Conservation (phyloP, 1,140 invertebrate genomes). For the Cydia strobilella region DNA sequence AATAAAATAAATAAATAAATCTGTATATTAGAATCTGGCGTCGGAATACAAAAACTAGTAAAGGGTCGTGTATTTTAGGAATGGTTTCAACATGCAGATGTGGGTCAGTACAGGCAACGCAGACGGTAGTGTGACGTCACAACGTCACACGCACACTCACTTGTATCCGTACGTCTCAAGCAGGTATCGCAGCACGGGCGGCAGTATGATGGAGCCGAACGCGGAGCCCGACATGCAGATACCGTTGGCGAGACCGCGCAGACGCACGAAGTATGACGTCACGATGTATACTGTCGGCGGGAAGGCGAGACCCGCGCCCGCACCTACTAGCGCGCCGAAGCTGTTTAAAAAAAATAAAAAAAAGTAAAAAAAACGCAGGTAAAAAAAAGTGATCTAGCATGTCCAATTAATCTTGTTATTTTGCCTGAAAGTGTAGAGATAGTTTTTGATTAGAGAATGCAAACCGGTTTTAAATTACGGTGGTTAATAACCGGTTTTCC, state of each 20-base stretch:
- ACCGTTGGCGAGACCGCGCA: slow-evolving; percentile 92
- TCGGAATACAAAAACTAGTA: too few relatives aligned
- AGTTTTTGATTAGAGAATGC: background rate
- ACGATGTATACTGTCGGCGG: slow-evolving; percentile 95
- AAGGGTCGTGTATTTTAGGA: too few relatives aligned
- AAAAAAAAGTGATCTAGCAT: background rate
- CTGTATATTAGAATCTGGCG: too few relatives aligned
- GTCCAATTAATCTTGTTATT: background rate
- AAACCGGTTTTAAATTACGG: too few relatives aligned
- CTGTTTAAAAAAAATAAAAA: slow-evolving; percentile 75
- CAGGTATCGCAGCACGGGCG: slow-evolving; percentile 86
- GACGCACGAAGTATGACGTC: slow-evolving; percentile 91
- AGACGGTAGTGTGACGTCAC: slow-evolving; percentile 81
- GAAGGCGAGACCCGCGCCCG: slow-evolving; percentile 89
- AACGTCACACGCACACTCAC: slow-evolving; percentile 64
- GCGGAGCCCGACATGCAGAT: slow-evolving; percentile 94
- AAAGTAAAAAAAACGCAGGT: background rate
- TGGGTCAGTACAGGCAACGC: too few relatives aligned
- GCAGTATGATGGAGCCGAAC: slow-evolving; percentile 89
- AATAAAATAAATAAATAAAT: too few relatives aligned
- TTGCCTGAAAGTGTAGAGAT: background rate
- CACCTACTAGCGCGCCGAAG: slow-evolving; percentile 90
- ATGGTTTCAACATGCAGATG: too few relatives aligned
- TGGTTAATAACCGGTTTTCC: too few relatives aligned
- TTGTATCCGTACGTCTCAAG: slow-evolving; percentile 88